Conservation (phyloP, 2,888 invertebrate genomes). For the Oligia latruncula region DNA sequence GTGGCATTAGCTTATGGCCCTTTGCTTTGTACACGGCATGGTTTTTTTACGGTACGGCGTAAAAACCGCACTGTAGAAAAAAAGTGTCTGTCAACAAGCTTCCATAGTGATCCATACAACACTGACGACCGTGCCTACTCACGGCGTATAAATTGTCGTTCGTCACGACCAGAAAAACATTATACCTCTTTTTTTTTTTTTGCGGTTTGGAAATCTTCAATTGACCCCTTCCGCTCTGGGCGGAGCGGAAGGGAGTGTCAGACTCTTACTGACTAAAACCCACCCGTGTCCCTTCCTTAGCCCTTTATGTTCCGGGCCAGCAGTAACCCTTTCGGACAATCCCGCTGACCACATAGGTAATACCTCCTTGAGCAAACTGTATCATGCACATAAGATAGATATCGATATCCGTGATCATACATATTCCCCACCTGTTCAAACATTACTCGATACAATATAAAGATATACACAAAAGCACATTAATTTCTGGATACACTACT, state of each 20-base stretch:
- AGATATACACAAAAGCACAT: conserved; percentile 5
- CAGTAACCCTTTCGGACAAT: no score
- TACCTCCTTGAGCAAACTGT: background rate
- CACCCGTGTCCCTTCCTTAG: no score
- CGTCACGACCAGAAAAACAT: background rate
- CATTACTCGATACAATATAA: background rate
- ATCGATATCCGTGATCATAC: no score
- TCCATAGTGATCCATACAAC: no score
- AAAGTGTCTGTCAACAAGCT: background rate
- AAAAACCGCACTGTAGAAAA: background rate
- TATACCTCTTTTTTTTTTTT: no score
- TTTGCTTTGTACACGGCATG: background rate
- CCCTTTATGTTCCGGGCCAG: no score
- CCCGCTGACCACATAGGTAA: background rate
- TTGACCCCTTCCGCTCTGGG: no score
- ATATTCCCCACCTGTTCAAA: conserved; percentile 6
- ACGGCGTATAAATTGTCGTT: background rate
- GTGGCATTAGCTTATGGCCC: background rate
- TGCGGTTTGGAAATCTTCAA: no score
- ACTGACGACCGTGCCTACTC: background rate
- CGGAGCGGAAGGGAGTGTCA: no score
- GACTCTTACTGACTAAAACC: no score
- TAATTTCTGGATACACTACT: conserved; percentile 7
- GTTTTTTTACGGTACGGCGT: background rate
- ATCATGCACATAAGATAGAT: background rate